These are phyloP conservation scores for Gobio occitaniae DNA, from an alignment of 2,797 vertebrate genomes.

Conservation along the genomic window DNA sequence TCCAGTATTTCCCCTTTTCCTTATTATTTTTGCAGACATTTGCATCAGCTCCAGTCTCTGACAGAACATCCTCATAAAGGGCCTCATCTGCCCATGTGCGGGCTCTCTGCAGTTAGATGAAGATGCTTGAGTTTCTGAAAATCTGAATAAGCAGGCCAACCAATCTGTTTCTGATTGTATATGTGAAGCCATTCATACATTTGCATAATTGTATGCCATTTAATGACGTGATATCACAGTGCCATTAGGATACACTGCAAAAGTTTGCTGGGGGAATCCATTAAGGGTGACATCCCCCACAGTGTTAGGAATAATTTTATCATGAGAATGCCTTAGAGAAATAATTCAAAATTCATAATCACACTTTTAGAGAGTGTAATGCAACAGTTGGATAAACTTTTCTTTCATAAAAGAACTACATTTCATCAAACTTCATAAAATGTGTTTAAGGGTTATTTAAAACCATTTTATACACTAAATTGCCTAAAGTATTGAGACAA, in stretches of 20 bases:
- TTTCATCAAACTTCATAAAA: slow-evolving; percentile 14
- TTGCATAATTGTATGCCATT: slow-evolving; percentile 49
- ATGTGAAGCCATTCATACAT: slow-evolving; percentile 41
- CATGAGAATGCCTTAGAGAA: slow-evolving; percentile 39
- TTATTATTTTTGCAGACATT: slow-evolving; percentile 17
- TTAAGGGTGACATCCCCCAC: slow-evolving; percentile 38
- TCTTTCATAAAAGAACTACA: not conserved
- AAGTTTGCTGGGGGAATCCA: slow-evolving; percentile 52
- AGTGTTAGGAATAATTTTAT: slow-evolving; percentile 34
- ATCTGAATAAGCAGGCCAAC: slow-evolving; percentile 23
- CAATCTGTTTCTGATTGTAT: slow-evolving; percentile 26
- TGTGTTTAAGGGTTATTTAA: slow-evolving; percentile 16
- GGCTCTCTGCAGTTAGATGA: slow-evolving; percentile 26
- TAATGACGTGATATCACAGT: slow-evolving; percentile 47
- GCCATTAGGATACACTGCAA: slow-evolving; percentile 52
- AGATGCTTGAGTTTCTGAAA: slow-evolving; percentile 14
- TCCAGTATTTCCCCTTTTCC: slow-evolving; percentile 10
- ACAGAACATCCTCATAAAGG: slow-evolving; percentile 38
- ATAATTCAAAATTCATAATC: slow-evolving; percentile 33
- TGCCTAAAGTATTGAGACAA: too few relatives aligned
- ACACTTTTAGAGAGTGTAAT: slow-evolving; percentile 19
- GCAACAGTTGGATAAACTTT: slow-evolving; percentile 28
- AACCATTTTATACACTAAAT: not conserved
- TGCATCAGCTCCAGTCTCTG: slow-evolving; percentile 8
- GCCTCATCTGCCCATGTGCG: slow-evolving; percentile 18